These are phyloP conservation scores for Lymantria monacha DNA, from an alignment of 2,888 invertebrate species.

Conservation along the genomic window DNA sequence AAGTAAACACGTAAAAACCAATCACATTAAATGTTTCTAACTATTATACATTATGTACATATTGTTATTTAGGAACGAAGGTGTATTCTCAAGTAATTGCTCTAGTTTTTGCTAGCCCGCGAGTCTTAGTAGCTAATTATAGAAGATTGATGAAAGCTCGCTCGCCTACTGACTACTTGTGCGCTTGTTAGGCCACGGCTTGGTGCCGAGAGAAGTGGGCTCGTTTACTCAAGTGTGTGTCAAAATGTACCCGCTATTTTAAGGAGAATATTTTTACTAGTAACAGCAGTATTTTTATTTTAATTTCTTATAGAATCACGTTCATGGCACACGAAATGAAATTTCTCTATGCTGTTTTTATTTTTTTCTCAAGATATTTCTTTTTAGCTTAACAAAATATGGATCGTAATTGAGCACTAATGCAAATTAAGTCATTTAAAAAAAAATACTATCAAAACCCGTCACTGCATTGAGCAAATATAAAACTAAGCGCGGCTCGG, in stretches of 20 bases:
- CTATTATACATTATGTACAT: slow-evolving; percentile 23
- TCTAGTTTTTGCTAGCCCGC: slow-evolving; percentile 59
- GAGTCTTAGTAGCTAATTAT: slow-evolving; percentile 69
- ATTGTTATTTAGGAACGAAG: slow-evolving; percentile 44
- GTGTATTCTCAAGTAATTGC: slow-evolving; percentile 40
- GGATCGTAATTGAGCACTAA: too few species aligned
- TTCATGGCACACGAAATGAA: too few species aligned
- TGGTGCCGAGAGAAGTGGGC: slow-evolving; percentile 9
- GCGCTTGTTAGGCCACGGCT: slow-evolving; percentile 15
- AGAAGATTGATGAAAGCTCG: slow-evolving; percentile 67
- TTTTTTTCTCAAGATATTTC: too few species aligned
- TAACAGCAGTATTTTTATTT: not conserved
- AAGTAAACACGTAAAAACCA: slow-evolving; percentile 2
- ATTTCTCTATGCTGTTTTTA: too few species aligned
- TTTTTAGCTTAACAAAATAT: too few species aligned
- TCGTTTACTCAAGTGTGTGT: slow-evolving; percentile 5
- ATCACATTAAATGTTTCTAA: slow-evolving; percentile 24
- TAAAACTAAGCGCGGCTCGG: too few species aligned
- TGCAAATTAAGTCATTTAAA: too few species aligned
- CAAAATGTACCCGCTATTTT: slow-evolving; percentile 2
- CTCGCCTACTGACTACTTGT: slow-evolving; percentile 38
- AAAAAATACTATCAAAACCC: too few species aligned
- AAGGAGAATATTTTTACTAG: not conserved
- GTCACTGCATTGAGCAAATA: too few species aligned
- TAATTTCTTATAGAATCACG: not conserved